Evolutionary conservation across 2,113 vertebrate genomes (phyloP).

Genomic region (Pristiophorus japonicus): DNA sequence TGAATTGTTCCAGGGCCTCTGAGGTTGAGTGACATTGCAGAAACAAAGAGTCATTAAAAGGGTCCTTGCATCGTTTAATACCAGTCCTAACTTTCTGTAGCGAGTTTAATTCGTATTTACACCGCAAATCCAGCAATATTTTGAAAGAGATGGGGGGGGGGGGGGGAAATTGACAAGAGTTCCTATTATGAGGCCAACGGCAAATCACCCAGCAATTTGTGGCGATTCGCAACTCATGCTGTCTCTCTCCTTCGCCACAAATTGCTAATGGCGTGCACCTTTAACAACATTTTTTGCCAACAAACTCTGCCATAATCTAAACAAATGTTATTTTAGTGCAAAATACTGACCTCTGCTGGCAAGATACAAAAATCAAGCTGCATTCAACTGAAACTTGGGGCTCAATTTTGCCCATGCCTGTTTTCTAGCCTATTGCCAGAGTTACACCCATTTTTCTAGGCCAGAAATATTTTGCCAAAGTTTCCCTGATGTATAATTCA

Average conservation of each 20-base stretch:
- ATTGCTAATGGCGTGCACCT: too few species aligned
- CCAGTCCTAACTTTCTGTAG: background rate
- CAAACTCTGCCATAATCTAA: background rate
- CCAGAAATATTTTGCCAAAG: too few species aligned
- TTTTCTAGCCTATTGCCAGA: too few species aligned
- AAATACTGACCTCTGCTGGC: constrained; percentile 31
- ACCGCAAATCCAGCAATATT: too few species aligned
- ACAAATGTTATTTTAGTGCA: background rate
- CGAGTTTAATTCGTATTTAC: background rate
- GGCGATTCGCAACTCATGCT: background rate
- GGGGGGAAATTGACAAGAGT: background rate
- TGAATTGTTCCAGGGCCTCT: background rate
- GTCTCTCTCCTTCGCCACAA: background rate
- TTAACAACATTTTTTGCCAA: background rate
- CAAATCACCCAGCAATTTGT: background rate
- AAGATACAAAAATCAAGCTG: background rate
- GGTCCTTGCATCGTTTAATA: background rate
- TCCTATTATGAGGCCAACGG: background rate
- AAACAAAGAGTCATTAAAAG: background rate
- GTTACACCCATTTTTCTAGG: too few species aligned
- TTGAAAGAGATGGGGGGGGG: background rate
- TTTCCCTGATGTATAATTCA: too few species aligned
- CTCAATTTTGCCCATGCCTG: too few species aligned
- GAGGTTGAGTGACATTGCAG: background rate
- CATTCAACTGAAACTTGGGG: background rate